Evolutionary conservation across 2,113 vertebrate species (phyloP).

Genomic region (Motacilla alba): DNA sequence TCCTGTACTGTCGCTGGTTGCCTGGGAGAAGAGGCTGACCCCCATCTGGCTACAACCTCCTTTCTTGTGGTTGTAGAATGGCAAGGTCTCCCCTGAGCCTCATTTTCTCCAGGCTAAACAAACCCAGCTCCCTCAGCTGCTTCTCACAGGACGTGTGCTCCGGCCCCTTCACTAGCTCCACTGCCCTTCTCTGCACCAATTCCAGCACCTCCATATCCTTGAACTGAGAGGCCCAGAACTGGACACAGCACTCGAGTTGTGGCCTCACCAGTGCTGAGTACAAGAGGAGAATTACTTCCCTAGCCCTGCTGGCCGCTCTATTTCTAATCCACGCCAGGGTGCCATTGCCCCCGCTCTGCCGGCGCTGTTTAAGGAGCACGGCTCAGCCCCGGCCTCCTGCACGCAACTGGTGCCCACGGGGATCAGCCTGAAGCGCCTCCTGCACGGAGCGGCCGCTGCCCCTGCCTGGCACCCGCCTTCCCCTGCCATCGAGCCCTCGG

Average conservation of each 20-base stretch:
- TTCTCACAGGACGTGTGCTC: background rate
- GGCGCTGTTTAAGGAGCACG: no score
- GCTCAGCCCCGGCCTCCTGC: background rate
- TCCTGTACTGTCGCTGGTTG: background rate
- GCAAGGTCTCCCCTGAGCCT: background rate
- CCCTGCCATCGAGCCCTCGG: background rate
- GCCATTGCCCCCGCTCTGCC: no score
- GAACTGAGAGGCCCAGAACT: background rate
- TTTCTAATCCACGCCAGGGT: background rate
- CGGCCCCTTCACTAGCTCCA: background rate
- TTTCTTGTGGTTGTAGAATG: background rate
- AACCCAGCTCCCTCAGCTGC: background rate
- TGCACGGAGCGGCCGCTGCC: accelerated
- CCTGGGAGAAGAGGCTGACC: background rate
- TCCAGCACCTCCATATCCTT: background rate
- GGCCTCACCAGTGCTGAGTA: background rate
- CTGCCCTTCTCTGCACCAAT: background rate
- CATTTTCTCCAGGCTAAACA: background rate
- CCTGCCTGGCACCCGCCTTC: background rate
- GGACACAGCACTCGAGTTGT: background rate
- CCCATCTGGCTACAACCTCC: background rate
- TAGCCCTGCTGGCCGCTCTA: no score
- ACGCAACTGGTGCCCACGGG: accelerated
- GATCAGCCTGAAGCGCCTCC: no score
- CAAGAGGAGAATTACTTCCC: background rate